phyloP scores from a whole-genome alignment of 2,113 vertebrate genomes.

The Zosterops hypoxanthus region DNA sequence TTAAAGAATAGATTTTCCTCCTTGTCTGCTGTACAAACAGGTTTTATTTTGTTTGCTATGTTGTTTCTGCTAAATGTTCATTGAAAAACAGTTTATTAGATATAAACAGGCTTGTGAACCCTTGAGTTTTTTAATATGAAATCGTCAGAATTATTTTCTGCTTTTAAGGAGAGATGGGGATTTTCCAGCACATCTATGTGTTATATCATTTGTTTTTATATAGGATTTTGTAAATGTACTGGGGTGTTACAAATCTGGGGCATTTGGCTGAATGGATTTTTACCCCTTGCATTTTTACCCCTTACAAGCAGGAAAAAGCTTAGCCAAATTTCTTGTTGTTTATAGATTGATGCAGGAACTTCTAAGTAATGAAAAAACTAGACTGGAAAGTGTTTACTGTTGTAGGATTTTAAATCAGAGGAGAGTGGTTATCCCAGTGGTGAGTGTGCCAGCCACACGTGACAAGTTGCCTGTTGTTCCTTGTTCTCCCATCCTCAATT shows the following conservation, averaged over 20 bases:
- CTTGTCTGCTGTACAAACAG: background rate
- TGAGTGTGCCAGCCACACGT: background rate
- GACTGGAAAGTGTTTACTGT: background rate
- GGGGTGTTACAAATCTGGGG: background rate
- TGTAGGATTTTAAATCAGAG: background rate
- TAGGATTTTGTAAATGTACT: background rate
- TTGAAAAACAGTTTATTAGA: background rate
- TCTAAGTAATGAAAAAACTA: background rate
- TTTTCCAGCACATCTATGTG: background rate
- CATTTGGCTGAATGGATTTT: background rate
- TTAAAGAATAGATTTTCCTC: background rate
- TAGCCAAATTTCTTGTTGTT: background rate
- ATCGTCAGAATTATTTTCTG: background rate
- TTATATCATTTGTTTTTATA: background rate
- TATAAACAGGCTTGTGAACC: background rate
- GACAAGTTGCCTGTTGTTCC: slow-evolving; percentile 10
- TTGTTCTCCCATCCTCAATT: slow-evolving; percentile 19
- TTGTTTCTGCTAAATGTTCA: background rate
- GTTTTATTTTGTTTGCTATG: background rate
- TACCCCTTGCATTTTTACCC: background rate
- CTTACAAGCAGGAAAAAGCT: background rate
- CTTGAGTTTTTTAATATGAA: background rate
- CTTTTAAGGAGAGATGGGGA: background rate
- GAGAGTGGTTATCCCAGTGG: background rate
- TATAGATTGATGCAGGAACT: background rate